Evolutionary conservation across 1,140 invertebrate species (phyloP).

Genomic region (Microvelia longipes): DNA sequence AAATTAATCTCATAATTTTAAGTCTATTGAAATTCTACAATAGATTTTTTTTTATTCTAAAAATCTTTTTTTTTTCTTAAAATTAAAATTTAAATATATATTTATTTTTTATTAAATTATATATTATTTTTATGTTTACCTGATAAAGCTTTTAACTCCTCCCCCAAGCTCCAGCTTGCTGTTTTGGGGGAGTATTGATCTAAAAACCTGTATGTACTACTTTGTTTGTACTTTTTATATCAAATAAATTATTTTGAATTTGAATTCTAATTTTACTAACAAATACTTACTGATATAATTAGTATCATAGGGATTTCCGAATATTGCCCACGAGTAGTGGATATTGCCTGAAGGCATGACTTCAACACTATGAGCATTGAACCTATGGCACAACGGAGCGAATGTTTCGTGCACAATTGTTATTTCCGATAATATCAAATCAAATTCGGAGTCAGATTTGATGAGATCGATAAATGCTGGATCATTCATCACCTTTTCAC

Average conservation of each 20-base stretch:
- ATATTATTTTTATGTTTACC: too few species aligned
- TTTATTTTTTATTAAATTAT: too few species aligned
- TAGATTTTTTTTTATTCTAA: too few species aligned
- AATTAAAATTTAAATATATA: too few species aligned
- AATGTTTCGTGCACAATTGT: background rate
- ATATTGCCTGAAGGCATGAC: background rate
- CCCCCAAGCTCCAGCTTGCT: too few species aligned
- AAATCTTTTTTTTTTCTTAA: too few species aligned
- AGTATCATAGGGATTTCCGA: background rate
- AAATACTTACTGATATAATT: background rate
- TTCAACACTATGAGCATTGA: background rate
- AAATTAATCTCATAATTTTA: too few species aligned
- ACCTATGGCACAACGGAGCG: background rate
- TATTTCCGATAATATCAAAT: background rate
- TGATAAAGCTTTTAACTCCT: too few species aligned
- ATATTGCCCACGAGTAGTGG: background rate
- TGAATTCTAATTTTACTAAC: background rate
- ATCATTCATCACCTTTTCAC: background rate
- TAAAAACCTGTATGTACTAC: too few species aligned
- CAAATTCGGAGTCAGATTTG: background rate
- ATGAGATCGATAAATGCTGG: background rate
- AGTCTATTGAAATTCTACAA: too few species aligned
- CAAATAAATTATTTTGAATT: background rate
- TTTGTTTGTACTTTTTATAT: too few species aligned
- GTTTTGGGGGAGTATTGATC: too few species aligned